Base-by-base conservation (phyloP, 2,888 invertebrate genomes). In the Anodontia alba region DNA sequence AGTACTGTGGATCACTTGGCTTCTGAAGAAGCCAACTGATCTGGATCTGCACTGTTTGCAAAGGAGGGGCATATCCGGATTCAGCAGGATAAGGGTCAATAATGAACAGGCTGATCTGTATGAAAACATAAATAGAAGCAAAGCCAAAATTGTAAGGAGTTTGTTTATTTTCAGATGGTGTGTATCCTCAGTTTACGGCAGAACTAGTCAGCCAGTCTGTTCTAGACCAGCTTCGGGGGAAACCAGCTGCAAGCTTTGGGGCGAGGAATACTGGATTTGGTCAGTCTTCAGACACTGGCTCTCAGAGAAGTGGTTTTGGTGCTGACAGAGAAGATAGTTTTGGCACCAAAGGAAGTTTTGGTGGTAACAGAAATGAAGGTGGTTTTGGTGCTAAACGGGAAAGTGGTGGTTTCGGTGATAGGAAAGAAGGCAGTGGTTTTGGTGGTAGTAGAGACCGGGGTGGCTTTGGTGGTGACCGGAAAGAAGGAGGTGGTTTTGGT, bases 121-220 rank as follows among this genome's bases (percentile, higher is more conserved):
- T 38, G 38, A 12, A 8, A 38, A 8, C 7, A 38, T 8, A 38
- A 38, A 8, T 12, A 38, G 7, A 38, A 5, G 5, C 12, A 12
- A 38, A 8, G 5, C 12, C 5, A 8, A 5, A 5, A 38, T 5
- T 8, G 38, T 12, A 5, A 38, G 5, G 38, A 8, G 3, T 46
- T 20, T 46, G 20, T 46, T 20, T 46, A 20, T 67, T 17, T 70
- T 12, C 74, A 89, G 89, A 85, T 69, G 83, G 81, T 62, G 76
- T 80, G 26, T 89, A 76, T 78, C 88, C 89, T 20, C 79, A 77
- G 46, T 89, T 71, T 76, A 70, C 69, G 43, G 82, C 77, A 17
- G 83, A 89, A 36, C 76, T 89, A 1, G 68, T 78, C 1, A 82
- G 75, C 71, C 79, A 79, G 43, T 75, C 67, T n/a, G 70, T 87